Conservation (phyloP, 2,113 vertebrate genomes). For the Austrofundulus limnaeus region DNA sequence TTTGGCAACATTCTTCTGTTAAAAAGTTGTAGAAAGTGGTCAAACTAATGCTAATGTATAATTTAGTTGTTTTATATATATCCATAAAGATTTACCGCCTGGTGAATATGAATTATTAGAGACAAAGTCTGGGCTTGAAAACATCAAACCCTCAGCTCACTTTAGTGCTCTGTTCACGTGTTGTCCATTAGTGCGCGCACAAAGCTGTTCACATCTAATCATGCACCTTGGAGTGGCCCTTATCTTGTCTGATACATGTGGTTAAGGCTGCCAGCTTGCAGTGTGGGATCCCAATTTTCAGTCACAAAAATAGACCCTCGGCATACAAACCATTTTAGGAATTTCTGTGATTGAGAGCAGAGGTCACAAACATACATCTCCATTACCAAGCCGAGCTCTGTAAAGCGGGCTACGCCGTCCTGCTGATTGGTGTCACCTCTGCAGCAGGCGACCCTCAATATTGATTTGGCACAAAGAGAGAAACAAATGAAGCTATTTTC, state of each 20-base stretch:
- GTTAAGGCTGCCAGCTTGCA: slow-evolving; percentile 46
- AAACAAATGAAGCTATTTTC: slow-evolving; percentile 69
- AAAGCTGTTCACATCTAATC: slow-evolving; percentile 64
- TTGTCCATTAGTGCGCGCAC: slow-evolving; percentile 46
- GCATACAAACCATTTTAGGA: slow-evolving; percentile 23
- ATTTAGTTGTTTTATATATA: slow-evolving; percentile 25
- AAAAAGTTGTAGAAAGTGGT: slow-evolving; percentile 8
- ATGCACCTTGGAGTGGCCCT: slow-evolving; percentile 58
- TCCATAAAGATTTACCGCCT: slow-evolving; percentile 18
- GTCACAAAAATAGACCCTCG: slow-evolving; percentile 55
- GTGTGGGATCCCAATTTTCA: slow-evolving; percentile 50
- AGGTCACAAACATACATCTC: slow-evolving; percentile 59
- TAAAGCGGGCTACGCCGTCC: slow-evolving; percentile 20
- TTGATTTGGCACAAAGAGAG: slow-evolving; percentile 61
- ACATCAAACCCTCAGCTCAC: slow-evolving; percentile 18
- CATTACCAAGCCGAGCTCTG: slow-evolving; percentile 51
- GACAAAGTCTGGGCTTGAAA: slow-evolving; percentile 11
- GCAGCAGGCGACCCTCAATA: slow-evolving; percentile 40
- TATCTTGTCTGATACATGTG: slow-evolving; percentile 58
- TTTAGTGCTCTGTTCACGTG: slow-evolving; percentile 17
- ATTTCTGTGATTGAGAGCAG: slow-evolving; percentile 74
- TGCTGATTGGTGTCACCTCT: slow-evolving; percentile 54
- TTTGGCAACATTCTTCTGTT: not conserved
- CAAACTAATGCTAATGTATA: no score
- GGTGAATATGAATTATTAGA: slow-evolving; percentile 24